phyloP scores from a whole-genome alignment of 2,113 vertebrate genomes.

The Sinocyclocheilus grahami region DNA sequence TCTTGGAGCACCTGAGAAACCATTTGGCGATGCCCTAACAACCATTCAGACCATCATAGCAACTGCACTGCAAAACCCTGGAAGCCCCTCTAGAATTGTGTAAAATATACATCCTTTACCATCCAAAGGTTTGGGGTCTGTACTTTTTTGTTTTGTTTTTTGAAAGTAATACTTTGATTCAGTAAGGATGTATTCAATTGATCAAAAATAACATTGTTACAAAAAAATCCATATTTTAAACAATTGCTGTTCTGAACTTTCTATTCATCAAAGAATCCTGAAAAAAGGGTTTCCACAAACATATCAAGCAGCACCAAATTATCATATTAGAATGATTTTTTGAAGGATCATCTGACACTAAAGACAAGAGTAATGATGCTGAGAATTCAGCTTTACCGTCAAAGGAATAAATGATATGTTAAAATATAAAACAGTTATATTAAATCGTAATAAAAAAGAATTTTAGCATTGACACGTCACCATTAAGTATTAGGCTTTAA shows the following conservation, averaged over 20 bases:
- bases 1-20: neutral
- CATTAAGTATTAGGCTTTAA: neutral
- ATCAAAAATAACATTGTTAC: neutral
- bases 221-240: too few species aligned
- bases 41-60: neutral
- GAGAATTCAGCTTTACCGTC: neutral
- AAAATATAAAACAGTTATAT: neutral
- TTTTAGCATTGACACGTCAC: neutral
- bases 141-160: neutral
- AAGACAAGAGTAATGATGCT: neutral
- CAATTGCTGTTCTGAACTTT: too few species aligned
- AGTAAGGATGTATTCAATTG: neutral
- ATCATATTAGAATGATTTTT: neutral
- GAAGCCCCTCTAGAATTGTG: neutral
- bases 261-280: neutral
- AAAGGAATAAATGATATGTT: neutral
- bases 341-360: neutral
- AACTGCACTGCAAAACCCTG: neutral
- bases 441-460: neutral
- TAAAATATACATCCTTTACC: neutral
- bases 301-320: neutral
- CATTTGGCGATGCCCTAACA: neutral
- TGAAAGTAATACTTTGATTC: neutral
- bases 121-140: neutral
- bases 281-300: neutral